A percentile compares a stretch with the other conserved stretches of the same genome.
Conservation (phyloP, 2,797 vertebrate species). For the Acanthurus lineatus region DNA sequence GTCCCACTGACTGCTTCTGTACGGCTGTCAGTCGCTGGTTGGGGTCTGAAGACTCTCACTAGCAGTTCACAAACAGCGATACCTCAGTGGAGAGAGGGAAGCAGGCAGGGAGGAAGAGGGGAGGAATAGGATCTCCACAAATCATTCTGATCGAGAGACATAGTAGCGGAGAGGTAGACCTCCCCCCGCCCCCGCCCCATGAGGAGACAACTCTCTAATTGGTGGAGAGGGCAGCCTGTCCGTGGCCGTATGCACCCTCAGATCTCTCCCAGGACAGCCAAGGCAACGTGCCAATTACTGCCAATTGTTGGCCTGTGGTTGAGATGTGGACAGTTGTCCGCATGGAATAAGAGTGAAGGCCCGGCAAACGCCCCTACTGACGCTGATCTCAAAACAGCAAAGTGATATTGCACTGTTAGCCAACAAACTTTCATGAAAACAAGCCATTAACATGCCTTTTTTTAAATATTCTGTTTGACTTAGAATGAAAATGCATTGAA, state of each 20-base stretch:
- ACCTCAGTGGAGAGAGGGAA: constrained; percentile 65
- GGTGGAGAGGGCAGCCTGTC: constrained; percentile 87
- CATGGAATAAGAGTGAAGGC: constrained; percentile 80
- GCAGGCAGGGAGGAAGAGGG: constrained; percentile 57
- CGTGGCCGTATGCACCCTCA: constrained; percentile 78
- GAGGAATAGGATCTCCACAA: constrained; percentile 75
- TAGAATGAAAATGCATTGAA: not conserved
- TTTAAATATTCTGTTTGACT: constrained; percentile 17
- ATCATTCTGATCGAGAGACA: constrained; percentile 84
- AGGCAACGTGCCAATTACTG: constrained; percentile 88
- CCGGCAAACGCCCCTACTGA: constrained; percentile 66
- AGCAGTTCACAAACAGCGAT: constrained; percentile 71
- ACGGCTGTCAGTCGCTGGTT: constrained; percentile 77
- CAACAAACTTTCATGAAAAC: constrained; percentile 33
- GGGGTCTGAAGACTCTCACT: constrained; percentile 79
- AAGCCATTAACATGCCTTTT: constrained; percentile 21
- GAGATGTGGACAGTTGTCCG: constrained; percentile 88
- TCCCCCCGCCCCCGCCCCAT: constrained; percentile 78
- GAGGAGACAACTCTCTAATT: constrained; percentile 86
- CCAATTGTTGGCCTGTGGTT: constrained; percentile 87
- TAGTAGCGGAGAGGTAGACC: constrained; percentile 77
- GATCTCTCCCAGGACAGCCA: constrained; percentile 87
- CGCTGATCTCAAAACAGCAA: constrained; percentile 67
- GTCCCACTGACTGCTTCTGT: constrained; percentile 77
- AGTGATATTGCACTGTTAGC: constrained; percentile 35